These are phyloP conservation scores for Dendrocopos noguchii DNA, from an alignment of 2,113 vertebrate species.

Conservation along the genomic window DNA sequence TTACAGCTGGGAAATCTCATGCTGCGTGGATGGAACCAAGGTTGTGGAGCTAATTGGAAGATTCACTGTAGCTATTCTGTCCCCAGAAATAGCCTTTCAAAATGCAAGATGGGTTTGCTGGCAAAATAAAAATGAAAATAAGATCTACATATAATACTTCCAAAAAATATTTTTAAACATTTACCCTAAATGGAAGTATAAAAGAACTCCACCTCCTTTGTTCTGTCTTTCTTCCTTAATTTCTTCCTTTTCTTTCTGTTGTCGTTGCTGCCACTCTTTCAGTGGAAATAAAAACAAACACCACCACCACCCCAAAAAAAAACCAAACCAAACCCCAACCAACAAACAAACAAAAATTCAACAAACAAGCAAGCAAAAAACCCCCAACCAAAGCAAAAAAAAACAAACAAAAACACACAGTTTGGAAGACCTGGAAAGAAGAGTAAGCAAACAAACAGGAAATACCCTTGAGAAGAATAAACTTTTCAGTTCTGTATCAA, in stretches of 20 bases:
- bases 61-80: neutral
- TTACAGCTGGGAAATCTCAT: neutral
- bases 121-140: neutral
- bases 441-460: neutral
- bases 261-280: neutral
- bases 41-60: neutral
- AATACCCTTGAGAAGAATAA: neutral
- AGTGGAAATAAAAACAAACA: neutral
- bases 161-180: too few species aligned
- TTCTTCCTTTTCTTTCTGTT: neutral
- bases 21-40: neutral
- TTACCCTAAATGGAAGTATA: neutral
- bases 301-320: neutral
- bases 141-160: neutral
- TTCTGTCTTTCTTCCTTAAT: neutral
- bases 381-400: too few species aligned
- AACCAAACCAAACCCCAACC: neutral
- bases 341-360: too few species aligned
- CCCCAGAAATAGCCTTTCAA: neutral
- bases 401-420: neutral
- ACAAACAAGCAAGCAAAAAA: neutral
- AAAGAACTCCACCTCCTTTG: neutral
- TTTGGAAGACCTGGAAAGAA: neutral
- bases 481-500: neutral
- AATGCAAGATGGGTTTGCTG: neutral